Conservation (phyloP, 2,797 vertebrate species). For the Champsocephalus gunnari region DNA sequence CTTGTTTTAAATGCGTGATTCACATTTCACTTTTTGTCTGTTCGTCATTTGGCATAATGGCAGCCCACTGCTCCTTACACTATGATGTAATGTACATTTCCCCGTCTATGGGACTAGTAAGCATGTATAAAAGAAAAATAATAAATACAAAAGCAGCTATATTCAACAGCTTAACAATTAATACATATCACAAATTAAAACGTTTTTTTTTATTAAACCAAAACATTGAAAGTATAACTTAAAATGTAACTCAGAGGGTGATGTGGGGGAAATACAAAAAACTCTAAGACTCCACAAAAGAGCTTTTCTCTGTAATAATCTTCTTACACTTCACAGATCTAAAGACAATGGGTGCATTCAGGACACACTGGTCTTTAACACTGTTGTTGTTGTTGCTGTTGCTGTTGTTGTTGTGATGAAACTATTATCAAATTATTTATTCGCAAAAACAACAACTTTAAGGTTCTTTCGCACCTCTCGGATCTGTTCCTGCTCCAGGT, state of each 20-base stretch:
- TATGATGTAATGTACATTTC: no score
- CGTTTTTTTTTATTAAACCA: neutral
- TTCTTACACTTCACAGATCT: constrained; percentile 53
- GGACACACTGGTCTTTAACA: neutral
- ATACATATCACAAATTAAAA: constrained; percentile 22
- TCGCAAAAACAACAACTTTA: neutral
- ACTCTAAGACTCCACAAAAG: constrained; percentile 29
- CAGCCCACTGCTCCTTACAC: no score
- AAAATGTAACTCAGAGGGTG: constrained; percentile 19
- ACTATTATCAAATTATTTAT: no score
- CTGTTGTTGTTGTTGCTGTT: no score
- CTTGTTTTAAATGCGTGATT: constrained; percentile 5
- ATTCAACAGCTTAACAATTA: constrained; percentile 12
- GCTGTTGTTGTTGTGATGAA: no score
- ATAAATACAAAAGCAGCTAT: neutral
- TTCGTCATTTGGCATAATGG: neutral
- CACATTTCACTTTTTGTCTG: constrained; percentile 14
- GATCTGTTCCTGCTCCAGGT: constrained; percentile 97
- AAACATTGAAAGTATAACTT: neutral
- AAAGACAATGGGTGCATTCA: constrained; percentile 55
- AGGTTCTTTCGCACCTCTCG: constrained; percentile 87
- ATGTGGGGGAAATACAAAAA: neutral
- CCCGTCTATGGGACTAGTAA: no score
- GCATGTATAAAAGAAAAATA: no score
- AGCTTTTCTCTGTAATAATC: constrained; percentile 76